Evolutionary conservation across 2,797 vertebrate genomes (phyloP), one percentile per base, ranked within the genome.

Genomic region (Xyrichtys novacula): DNA sequence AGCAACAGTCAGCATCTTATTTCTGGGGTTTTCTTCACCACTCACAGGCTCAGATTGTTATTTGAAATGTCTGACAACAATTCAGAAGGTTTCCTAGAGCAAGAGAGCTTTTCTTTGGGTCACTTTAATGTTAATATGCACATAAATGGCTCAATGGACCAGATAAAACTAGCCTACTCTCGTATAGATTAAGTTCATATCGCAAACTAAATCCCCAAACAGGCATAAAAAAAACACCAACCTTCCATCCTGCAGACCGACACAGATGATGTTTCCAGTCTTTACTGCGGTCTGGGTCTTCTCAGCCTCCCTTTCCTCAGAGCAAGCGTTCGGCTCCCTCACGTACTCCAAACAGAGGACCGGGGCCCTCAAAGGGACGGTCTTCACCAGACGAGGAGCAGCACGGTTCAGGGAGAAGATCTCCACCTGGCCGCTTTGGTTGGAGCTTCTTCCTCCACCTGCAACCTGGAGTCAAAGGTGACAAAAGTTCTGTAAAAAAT

Each of bases 401-500:
- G 94, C 78, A 2, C 95, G 93, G 90, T 97, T 97, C 67, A 97
- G 85, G 22, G 96, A 98, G 77, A 96, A 96, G 78, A 98, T 96
- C 78, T 96, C 95, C 55, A 98, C 92, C 23, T 96, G 95, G 1
- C 96, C 95, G 0, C 43, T 46, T 11, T 89, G 92, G 0, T 78
- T 83, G 0, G 91, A 92, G 64, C 62, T 28, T 12, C 93, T 93
- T 76, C 92, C 94, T n/a, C 95, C 94, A 0, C 96, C 95, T 0
- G 95, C 95, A 0, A 97, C 95, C 97, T 98, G 81, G 42, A 29
- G 16, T 1, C 0, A 23, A 12, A 25, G 14, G 3, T 42, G 11
- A 14, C 46, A 36, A 66, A 22, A 34, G 32, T 12, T n/a, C n/a
- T n/a, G n/a, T n/a, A n/a, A n/a, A n/a, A n/a, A n/a, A n/a, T n/a